Conservation (phyloP, 2,797 vertebrate genomes). For the Graptemys geographica region DNA sequence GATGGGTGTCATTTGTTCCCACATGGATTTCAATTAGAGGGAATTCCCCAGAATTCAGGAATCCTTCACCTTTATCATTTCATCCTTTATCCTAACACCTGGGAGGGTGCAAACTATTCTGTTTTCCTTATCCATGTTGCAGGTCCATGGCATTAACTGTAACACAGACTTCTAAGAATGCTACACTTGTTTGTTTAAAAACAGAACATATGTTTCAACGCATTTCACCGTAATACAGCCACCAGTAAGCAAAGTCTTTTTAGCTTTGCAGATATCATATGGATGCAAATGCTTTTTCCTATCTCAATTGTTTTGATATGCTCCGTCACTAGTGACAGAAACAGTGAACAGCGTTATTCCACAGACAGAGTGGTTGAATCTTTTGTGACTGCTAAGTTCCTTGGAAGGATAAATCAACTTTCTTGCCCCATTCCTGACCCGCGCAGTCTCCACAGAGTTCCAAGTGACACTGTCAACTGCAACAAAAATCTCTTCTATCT, state of each 20-base stretch:
- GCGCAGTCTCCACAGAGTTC: neutral
- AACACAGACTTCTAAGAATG: conserved; percentile 41
- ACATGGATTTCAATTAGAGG: neutral
- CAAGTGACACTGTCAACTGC: neutral
- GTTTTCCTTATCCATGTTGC: conserved; percentile 51
- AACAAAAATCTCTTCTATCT: rapidly evolving
- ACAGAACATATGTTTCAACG: conserved; percentile 1
- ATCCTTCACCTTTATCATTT: conserved; percentile 27
- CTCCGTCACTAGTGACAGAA: conserved; percentile 27
- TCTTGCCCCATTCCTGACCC: conserved; percentile 8
- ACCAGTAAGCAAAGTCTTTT: conserved; percentile 42
- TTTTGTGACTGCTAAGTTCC: conserved; percentile 21
- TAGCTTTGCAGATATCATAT: conserved; percentile 13
- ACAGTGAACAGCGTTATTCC: conserved; percentile 25
- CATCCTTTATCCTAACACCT: conserved; percentile 51
- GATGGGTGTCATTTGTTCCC: neutral
- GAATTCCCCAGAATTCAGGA: neutral
- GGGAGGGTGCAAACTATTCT: conserved; percentile 20
- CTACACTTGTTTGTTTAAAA: conserved; percentile 36
- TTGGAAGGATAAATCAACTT: neutral
- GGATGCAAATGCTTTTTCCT: neutral
- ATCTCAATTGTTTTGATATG: conserved; percentile 51
- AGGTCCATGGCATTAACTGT: conserved; percentile 43
- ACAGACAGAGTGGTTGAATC: neutral
- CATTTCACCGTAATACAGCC: conserved; percentile 38